Conservation (phyloP, 1,140 invertebrate species). For the Bombus balteatus region DNA sequence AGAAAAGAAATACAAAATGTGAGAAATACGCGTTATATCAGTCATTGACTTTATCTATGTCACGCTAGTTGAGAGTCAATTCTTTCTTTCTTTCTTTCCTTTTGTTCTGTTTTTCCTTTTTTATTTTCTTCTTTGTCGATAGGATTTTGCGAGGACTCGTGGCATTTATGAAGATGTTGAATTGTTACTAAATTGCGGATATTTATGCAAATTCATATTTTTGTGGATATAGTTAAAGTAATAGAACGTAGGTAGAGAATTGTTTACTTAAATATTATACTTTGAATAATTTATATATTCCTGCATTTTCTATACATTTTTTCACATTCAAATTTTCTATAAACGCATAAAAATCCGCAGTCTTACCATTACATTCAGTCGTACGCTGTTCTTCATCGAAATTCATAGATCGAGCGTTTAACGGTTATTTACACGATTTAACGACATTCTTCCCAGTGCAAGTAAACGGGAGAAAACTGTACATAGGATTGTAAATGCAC, state of each 20-base stretch:
- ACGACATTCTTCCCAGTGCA: background rate
- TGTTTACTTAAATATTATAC: background rate
- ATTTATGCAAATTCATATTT: background rate
- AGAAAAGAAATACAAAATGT: too few relatives aligned
- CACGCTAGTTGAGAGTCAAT: background rate
- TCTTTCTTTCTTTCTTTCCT: background rate
- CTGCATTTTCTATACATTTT: too few relatives aligned
- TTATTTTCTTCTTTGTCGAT: background rate
- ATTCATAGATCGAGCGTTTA: background rate
- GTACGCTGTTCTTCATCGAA: constrained; percentile 2
- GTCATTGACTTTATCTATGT: too few relatives aligned
- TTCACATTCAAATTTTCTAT: background rate
- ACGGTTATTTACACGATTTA: constrained; percentile 3
- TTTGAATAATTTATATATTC: background rate
- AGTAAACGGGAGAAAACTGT: constrained; percentile 8
- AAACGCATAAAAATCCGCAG: background rate
- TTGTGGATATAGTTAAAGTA: background rate
- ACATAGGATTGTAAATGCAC: constrained; percentile 38
- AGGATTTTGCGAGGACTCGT: background rate
- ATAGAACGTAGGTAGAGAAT: background rate
- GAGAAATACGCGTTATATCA: too few relatives aligned
- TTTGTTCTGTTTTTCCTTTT: background rate
- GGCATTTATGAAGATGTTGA: background rate
- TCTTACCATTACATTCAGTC: background rate
- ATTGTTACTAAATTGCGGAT: background rate